Percentiles rank a stretch among this genome's conserved stretches.
Conservation (phyloP, 2,797 vertebrate species). For the Toxotes lorentzi region DNA sequence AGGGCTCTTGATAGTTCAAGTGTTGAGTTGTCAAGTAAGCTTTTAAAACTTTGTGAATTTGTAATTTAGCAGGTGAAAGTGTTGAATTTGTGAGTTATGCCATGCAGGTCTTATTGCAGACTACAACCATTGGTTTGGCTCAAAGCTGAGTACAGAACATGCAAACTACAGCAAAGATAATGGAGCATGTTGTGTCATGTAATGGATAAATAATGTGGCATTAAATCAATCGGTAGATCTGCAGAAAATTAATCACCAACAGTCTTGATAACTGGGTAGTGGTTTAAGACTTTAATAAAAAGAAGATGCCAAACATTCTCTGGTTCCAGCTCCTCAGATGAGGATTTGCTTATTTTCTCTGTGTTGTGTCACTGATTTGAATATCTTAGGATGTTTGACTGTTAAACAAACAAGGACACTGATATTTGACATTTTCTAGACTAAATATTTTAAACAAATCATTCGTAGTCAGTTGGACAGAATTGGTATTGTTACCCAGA, state of each 20-base stretch:
- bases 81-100: not conserved
- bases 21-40: not conserved
- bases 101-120: not conserved
- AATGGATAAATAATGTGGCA: not conserved
- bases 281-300: not conserved
- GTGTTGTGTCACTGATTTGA: not conserved
- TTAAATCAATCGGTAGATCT: not conserved
- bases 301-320: not conserved
- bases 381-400: not conserved
- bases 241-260: not conserved
- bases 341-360: not conserved
- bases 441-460: not conserved
- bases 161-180: not conserved
- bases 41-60: conserved; percentile 17
- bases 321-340: not conserved
- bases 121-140: not conserved
- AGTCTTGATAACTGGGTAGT: not conserved
- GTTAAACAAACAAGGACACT: too few species aligned
- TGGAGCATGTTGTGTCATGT: not conserved
- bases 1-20: not conserved
- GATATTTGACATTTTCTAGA: not conserved
- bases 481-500: conserved; percentile 21
- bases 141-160: not conserved
- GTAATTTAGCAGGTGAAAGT: not conserved
- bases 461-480: not conserved